Evolutionary conservation across 2,797 vertebrate genomes (phyloP), one percentile per base, ranked within the genome.

Genomic region (Trachops cirrhosus): DNA sequence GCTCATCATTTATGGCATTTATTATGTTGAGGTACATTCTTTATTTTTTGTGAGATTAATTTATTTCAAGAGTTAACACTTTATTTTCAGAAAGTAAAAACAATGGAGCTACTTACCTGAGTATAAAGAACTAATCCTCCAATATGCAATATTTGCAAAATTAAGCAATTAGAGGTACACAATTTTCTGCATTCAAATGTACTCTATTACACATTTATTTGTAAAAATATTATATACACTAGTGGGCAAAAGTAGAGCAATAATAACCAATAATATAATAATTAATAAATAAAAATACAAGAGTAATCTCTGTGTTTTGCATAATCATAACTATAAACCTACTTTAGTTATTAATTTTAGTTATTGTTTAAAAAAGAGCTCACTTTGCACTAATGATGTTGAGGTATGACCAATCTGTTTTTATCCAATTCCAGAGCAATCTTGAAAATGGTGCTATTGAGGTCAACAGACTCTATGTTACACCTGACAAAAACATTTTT

Each of bases 391-490:
- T 83, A 73, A 32, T 54, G 50, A n/a, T 5, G 39, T 34, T 91
- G 29, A 12, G 0, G 1, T 0, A 4, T 11, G 16, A 84, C 93
- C 62, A 2, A 6, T 70, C 98, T 99, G 85, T 98, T 99, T 98
- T 98, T 99, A 88, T 99, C 99, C 96, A 99, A 99, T 96, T 99
- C 99, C 9, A 98, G 97, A 1, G 99, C 99, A 71, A 99, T 99
- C 98, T 99, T 99, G 96, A 99, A 97, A 26, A 99, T 99, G 0
- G 98, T 99, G 96, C 94, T 94, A 90, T 98, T 99, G 85, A 99
- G 99, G 10, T 99, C 99, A 9, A 99, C 99, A 0, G 99, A 99
- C 82, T 99, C 99, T 99, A 99, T 99, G 84, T 99, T 99, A 48
- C 98, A 98, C 86, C 99, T 98, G 87, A 99, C 98, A 1, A 98